Conservation (phyloP, 2,888 invertebrate genomes). For the Alitta virens region DNA sequence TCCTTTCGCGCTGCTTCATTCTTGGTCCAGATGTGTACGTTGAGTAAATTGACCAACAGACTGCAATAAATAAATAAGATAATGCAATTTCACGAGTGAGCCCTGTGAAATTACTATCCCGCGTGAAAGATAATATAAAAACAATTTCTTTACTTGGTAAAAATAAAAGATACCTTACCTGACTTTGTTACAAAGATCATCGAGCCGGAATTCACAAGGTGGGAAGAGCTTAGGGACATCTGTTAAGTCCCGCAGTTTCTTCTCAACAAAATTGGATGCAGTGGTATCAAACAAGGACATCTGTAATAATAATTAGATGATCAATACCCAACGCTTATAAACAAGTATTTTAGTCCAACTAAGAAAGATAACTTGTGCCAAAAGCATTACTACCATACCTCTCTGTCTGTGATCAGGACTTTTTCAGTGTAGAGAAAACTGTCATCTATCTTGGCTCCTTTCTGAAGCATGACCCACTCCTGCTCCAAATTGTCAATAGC, state of each 20-base stretch:
- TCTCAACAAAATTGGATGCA: conserved; percentile 34
- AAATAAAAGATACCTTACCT: too few relatives aligned
- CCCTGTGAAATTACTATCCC: background rate
- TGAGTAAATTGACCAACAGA: conserved; percentile 12
- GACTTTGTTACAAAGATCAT: conserved; percentile 33
- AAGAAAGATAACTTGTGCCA: too few relatives aligned
- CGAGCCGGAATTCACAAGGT: conserved; percentile 35
- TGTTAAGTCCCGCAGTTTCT: conserved; percentile 30
- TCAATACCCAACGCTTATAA: too few relatives aligned
- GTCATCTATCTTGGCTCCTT: background rate
- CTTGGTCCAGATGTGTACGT: conserved; percentile 14
- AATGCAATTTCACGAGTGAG: background rate
- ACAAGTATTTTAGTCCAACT: too few relatives aligned
- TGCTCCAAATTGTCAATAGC: conserved; percentile 13
- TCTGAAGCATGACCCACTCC: conserved; percentile 11
- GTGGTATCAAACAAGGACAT: conserved; percentile 39
- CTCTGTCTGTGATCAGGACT: conserved; percentile 12
- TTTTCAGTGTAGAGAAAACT: background rate
- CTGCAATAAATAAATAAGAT: conserved; percentile 3
- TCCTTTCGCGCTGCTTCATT: conserved; percentile 30
- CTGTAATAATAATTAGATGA: too few relatives aligned
- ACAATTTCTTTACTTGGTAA: too few relatives aligned
- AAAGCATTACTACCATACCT: conserved; percentile 15
- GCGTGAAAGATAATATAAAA: too few relatives aligned
- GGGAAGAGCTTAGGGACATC: conserved; percentile 40